Conservation (phyloP, 2,113 vertebrate genomes). For the Typhlomys cinereus region DNA sequence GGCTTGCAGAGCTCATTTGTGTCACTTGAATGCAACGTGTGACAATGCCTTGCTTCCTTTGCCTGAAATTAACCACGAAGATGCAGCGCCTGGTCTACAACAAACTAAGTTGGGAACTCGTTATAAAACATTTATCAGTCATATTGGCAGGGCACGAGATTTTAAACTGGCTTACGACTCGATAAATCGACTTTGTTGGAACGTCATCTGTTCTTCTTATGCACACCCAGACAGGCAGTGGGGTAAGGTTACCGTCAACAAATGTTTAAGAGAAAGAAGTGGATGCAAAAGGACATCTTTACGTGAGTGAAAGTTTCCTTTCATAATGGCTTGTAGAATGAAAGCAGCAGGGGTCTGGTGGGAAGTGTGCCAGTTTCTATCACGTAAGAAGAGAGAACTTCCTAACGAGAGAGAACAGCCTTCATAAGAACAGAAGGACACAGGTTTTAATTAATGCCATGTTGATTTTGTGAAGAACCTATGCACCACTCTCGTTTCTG, state of each 20-base stretch:
- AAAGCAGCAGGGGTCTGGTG: neutral
- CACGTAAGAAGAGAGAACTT: neutral
- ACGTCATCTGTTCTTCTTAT: neutral
- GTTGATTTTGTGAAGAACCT: neutral
- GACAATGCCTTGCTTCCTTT: constrained; percentile 39
- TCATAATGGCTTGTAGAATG: neutral
- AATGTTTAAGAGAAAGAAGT: neutral
- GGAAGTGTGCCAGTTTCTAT: neutral
- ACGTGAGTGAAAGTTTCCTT: neutral
- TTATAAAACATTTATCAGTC: neutral
- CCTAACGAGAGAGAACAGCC: no score
- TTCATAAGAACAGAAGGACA: no score
- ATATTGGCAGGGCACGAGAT: neutral
- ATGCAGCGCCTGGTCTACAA: neutral
- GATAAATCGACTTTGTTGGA: constrained; percentile 18
- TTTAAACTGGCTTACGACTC: constrained; percentile 18
- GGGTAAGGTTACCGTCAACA: neutral
- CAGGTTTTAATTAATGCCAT: neutral
- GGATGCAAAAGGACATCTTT: constrained; percentile 29
- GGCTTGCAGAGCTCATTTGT: neutral
- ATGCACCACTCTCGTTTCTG: neutral
- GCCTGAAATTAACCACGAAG: constrained; percentile 8
- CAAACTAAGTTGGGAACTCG: neutral
- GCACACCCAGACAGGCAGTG: neutral
- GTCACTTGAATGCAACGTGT: neutral